A percentile compares a stretch with the other conserved stretches of the same genome.
Conservation (phyloP, 2,113 vertebrate species). For the Hippocampus guttulatus region DNA sequence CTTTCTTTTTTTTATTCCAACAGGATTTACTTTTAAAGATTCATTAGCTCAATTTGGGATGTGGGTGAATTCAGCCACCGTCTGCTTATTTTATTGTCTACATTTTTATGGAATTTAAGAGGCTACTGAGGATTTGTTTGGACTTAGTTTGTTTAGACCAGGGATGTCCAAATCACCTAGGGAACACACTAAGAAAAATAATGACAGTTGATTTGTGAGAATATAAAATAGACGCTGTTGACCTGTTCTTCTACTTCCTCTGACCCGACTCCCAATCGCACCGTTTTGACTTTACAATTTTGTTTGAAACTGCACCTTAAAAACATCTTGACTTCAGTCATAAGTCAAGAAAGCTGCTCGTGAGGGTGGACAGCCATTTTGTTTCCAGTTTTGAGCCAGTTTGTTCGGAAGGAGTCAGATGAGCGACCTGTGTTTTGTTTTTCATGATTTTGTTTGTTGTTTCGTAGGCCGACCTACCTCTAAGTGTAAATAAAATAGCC, state of each 20-base stretch:
- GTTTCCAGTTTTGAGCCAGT: too few species aligned
- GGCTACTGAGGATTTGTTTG: conserved; percentile 3
- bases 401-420: too few species aligned
- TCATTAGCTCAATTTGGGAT: background rate
- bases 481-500: too few species aligned
- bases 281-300: background rate
- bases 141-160: background rate
- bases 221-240: background rate
- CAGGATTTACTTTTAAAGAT: conserved; percentile 1
- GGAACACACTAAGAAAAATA: background rate
- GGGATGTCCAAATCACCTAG: background rate
- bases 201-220: background rate
- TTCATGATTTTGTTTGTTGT: too few species aligned
- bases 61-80: background rate
- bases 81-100: background rate
- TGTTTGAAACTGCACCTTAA: background rate
- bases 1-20: background rate
- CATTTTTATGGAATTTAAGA: conserved; percentile 1
- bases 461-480: too few species aligned
- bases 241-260: background rate
- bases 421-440: too few species aligned
- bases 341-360: too few species aligned
- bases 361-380: too few species aligned
- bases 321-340: background rate
- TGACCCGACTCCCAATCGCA: background rate